phyloP scores from a whole-genome alignment of 2,888 invertebrate genomes.

The Nowickia ferox region DNA sequence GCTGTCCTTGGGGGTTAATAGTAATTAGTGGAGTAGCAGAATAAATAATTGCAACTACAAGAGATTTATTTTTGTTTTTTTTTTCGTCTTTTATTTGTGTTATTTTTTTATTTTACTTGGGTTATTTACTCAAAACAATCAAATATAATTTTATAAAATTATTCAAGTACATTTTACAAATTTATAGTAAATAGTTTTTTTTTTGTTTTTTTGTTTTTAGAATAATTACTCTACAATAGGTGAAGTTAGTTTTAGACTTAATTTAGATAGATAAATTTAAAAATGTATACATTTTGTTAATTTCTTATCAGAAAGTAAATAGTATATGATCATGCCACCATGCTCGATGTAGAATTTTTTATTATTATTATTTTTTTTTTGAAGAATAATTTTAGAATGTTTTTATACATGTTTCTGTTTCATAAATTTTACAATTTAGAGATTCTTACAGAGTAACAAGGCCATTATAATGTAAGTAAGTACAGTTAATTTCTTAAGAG shows the following conservation, averaged over 20 bases:
- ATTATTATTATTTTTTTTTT: not conserved
- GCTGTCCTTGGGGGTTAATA: slow-evolving; percentile 30
- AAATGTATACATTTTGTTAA: slow-evolving; percentile 28
- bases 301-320: not conserved
- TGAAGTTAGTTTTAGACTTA: slow-evolving; percentile 57
- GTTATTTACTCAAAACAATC: slow-evolving; percentile 60
- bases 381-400: not conserved
- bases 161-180: slow-evolving; percentile 38
- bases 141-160: slow-evolving; percentile 30
- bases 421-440: slow-evolving; percentile 31
- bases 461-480: not conserved
- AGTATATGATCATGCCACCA: slow-evolving; percentile 61
- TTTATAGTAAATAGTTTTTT: slow-evolving; percentile 5
- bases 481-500: slow-evolving; percentile 6
- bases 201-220: slow-evolving; percentile 5
- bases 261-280: slow-evolving; percentile 1
- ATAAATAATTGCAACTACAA: slow-evolving; percentile 62
- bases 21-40: slow-evolving; percentile 49
- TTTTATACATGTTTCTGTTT: not conserved
- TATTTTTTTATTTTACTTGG: slow-evolving; percentile 23
- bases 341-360: slow-evolving; percentile 46
- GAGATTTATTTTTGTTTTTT: slow-evolving; percentile 35
- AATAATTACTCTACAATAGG: slow-evolving; percentile 31
- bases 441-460: slow-evolving; percentile 39
- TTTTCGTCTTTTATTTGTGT: slow-evolving; percentile 60